A percentile compares a stretch with the other conserved stretches of the same genome.
Evolutionary conservation across 2,113 vertebrate species (phyloP).

Genomic region (Macroglossus sobrinus): DNA sequence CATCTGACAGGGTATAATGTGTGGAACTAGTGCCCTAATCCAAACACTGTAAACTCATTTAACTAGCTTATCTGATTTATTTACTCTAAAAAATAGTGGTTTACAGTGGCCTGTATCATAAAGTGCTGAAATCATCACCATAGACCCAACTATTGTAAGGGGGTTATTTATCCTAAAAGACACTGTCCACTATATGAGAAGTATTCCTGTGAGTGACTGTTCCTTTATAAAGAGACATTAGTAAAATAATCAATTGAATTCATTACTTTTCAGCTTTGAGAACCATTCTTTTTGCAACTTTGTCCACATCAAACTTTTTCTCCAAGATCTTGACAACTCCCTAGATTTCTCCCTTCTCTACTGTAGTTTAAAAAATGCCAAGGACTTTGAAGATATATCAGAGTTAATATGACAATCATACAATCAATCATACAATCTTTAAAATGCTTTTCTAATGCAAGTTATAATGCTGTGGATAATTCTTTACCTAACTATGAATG

Average conservation of each 20-base stretch:
- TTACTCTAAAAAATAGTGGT: background rate
- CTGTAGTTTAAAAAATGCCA: background rate
- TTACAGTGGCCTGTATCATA: constrained; percentile 48
- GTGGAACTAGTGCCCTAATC: background rate
- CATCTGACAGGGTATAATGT: background rate
- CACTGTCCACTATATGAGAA: background rate
- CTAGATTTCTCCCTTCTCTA: background rate
- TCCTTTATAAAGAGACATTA: constrained; percentile 35
- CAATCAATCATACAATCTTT: too few relatives aligned
- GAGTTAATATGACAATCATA: constrained; percentile 18
- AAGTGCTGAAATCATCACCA: background rate
- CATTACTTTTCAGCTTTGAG: constrained; percentile 40
- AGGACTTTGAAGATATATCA: background rate
- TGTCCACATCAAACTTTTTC: background rate
- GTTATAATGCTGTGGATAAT: background rate
- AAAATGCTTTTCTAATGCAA: constrained; percentile 39
- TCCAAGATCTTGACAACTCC: background rate
- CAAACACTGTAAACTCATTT: constrained; percentile 30
- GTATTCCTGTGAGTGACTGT: background rate
- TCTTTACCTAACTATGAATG: constrained; percentile 19
- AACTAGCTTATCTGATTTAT: background rate
- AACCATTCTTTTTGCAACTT: constrained; percentile 43
- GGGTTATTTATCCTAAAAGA: background rate
- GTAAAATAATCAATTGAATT: constrained; percentile 45
- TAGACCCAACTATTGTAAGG: background rate